A percentile compares a stretch with the other conserved stretches of the same genome.
Evolutionary conservation across 2,113 vertebrate genomes (phyloP).

Genomic region (Manacus vitellinus): DNA sequence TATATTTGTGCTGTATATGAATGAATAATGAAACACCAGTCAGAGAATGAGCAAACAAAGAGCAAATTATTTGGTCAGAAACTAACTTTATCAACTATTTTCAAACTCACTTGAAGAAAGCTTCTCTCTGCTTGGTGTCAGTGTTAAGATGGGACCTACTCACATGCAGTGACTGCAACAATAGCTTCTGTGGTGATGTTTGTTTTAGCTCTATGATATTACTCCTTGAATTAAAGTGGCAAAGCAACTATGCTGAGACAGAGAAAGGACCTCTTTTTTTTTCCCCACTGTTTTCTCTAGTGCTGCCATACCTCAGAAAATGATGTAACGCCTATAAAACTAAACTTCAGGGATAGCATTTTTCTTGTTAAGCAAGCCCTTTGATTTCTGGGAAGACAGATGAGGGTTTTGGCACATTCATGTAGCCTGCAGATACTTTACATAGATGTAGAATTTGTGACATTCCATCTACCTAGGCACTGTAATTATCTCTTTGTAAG

Average conservation of each 20-base stretch:
- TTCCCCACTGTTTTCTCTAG: neutral
- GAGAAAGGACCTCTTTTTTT: neutral
- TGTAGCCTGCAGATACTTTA: neutral
- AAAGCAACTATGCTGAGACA: neutral
- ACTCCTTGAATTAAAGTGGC: neutral
- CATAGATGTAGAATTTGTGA: neutral
- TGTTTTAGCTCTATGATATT: neutral
- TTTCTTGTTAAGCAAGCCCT: neutral
- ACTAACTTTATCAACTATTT: neutral
- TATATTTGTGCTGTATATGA: neutral
- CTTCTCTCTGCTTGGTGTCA: neutral
- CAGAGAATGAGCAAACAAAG: neutral
- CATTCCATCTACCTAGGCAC: neutral
- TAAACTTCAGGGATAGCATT: neutral
- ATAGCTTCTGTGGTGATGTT: neutral
- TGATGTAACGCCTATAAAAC: neutral
- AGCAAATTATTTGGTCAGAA: neutral
- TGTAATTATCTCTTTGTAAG: neutral
- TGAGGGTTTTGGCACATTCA: conserved; percentile 3
- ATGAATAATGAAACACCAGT: neutral
- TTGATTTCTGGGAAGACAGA: conserved; percentile 19
- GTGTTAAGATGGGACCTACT: neutral
- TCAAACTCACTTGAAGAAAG: neutral
- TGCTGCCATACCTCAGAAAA: neutral
- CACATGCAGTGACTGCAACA: neutral